Conservation (phyloP, 2,888 invertebrate genomes). For the Leistus spinibarbis region DNA sequence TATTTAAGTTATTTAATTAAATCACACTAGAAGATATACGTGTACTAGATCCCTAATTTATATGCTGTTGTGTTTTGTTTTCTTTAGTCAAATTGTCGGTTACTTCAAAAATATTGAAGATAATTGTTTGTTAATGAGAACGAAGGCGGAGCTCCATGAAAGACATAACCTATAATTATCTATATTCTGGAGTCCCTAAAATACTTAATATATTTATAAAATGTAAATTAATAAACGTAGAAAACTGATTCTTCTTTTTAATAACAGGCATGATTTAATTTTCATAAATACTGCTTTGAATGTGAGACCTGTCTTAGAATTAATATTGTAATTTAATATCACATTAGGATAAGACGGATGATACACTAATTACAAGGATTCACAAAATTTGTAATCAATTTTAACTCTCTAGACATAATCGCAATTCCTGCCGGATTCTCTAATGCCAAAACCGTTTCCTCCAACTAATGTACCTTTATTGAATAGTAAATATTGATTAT, state of each 20-base stretch:
- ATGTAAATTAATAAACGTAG: slow-evolving; percentile 6
- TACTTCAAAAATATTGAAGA: slow-evolving; percentile 4
- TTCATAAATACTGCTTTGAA: background rate
- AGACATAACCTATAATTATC: slow-evolving; percentile 12
- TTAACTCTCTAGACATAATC: no score
- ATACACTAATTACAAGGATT: no score
- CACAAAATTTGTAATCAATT: no score
- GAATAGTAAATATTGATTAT: no score
- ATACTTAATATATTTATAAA: slow-evolving; percentile 10
- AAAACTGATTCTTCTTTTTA: background rate
- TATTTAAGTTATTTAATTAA: background rate
- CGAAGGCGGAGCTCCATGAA: slow-evolving; percentile 11
- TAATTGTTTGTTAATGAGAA: slow-evolving; percentile 31
- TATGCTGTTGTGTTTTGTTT: background rate
- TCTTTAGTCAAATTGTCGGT: slow-evolving; percentile 17
- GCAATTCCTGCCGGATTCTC: no score
- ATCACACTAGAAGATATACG: background rate
- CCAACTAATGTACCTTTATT: no score
- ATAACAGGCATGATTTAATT: background rate
- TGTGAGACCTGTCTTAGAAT: background rate
- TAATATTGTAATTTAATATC: background rate
- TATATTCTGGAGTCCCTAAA: background rate
- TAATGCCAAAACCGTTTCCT: no score
- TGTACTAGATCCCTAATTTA: background rate
- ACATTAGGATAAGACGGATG: background rate